phyloP scores from a whole-genome alignment of 2,888 invertebrate genomes.

The Neoitamus cyanurus region DNA sequence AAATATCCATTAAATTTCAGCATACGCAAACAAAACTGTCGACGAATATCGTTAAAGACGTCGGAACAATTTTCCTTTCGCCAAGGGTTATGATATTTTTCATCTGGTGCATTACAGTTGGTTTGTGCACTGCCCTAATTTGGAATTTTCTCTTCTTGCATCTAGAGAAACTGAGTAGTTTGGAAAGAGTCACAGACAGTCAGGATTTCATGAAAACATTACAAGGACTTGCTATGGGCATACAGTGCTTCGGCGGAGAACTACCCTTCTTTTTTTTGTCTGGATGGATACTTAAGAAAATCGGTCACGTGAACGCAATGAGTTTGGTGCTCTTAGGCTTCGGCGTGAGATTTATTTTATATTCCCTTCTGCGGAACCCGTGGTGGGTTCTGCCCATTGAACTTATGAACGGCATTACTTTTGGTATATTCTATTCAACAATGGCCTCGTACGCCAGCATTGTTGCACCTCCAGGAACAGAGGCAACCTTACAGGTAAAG shows the following conservation, averaged over 20 bases:
- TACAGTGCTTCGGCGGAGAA: constrained; percentile 87
- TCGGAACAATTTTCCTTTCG: constrained; percentile 75
- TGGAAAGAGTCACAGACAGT: constrained; percentile 64
- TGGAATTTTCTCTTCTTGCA: constrained; percentile 93
- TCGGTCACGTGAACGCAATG: constrained; percentile 87
- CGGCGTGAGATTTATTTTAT: constrained; percentile 82
- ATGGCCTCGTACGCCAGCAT: constrained; percentile 90
- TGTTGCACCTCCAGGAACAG: constrained; percentile 84
- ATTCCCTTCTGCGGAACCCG: constrained; percentile 81
- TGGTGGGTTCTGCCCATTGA: constrained; percentile 90
- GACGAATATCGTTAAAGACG: constrained; percentile 75
- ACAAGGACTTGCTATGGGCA: constrained; percentile 78
- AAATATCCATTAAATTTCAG: constrained; percentile 66
- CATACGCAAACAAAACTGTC: constrained; percentile 74
- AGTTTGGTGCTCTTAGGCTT: constrained; percentile 83
- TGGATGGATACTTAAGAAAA: constrained; percentile 77
- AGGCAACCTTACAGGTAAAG: constrained; percentile 84
- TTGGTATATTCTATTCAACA: constrained; percentile 87
- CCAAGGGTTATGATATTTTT: constrained; percentile 79
- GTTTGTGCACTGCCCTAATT: constrained; percentile 84
- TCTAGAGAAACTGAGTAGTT: constrained; percentile 76
- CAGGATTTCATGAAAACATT: constrained; percentile 76
- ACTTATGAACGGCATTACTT: constrained; percentile 86
- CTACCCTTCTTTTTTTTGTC: constrained; percentile 89
- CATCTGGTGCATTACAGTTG: constrained; percentile 83